Evolutionary conservation across 2,113 vertebrate species (phyloP), one percentile per base, ranked within the genome.

Genomic region (Colistium nudipinnis): DNA sequence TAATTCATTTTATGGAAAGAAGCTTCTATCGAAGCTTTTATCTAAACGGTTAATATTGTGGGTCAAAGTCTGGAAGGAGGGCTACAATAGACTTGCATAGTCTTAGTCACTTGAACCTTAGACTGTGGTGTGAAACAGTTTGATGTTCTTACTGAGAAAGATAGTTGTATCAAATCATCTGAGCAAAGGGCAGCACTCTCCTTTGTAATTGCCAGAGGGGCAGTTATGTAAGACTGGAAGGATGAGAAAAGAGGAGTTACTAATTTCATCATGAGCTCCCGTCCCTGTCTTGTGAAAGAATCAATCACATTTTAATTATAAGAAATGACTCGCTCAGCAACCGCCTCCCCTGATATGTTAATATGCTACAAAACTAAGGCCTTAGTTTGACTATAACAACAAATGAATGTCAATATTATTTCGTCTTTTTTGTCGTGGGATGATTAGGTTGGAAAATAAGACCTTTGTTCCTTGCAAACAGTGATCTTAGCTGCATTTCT

Each of bases 41-140:
- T 78, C 70, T 49, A 25, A 43, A 4, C 1, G 3, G 2, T 7
- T 52, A 28, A 54, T 54, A 13, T 41, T 82, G 71, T 31, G 20
- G 80, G 48, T 68, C 84, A 89, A 88, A 88, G 87, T 91, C 80
- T 84, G 24, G 28, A n/a, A 39, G 20, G 7, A 39, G 31, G 60
- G 62, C 13, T 43, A 4, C 25, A 51, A 51, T n/a, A 47, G 33
- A 20, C 38, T 19, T 30, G 44, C 35, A 2, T 11, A 31, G 22
- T 20, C 17, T 22, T 12, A 76, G 81, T 84, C 76, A 80, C 86
- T 38, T 89, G 86, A 90, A 84, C 87, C 59, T 90, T 88, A 81
- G 84, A 91, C 92, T 72, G 24, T 28, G 47, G 25, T 66, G n/a
- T 33, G 7, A 24, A 55, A 19, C 11, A 27, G 7, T 24, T 3